Percentiles rank a stretch among this genome's conserved stretches.
These are phyloP conservation scores for Monochamus alternatus DNA, from an alignment of 2,888 invertebrate genomes.

Conservation along the genomic window DNA sequence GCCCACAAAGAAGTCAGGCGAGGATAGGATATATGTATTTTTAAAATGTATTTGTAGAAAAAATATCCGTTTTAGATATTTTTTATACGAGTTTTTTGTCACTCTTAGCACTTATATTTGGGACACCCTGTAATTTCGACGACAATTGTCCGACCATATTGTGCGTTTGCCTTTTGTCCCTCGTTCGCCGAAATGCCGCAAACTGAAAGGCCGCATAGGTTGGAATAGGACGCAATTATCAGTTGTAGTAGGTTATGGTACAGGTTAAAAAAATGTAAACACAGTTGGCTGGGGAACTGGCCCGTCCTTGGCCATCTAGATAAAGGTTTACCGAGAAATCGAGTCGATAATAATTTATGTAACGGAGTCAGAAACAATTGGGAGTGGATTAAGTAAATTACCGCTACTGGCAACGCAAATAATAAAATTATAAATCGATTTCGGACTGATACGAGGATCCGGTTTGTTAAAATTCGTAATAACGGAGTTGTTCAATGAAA, in stretches of 20 bases:
- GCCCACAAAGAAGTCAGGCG: too few species aligned
- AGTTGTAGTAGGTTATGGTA: conserved; percentile 6
- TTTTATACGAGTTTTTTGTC: too few species aligned
- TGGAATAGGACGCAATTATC: neutral
- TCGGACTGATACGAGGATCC: neutral
- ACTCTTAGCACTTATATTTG: too few species aligned
- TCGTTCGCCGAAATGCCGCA: too few species aligned
- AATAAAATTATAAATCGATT: neutral
- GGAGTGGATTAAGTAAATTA: neutral
- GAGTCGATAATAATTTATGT: neutral
- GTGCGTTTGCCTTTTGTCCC: too few species aligned
- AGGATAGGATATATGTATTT: too few species aligned
- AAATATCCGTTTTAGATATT: too few species aligned
- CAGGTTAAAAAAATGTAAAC: conserved; percentile 1
- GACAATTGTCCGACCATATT: too few species aligned
- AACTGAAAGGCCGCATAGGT: neutral
- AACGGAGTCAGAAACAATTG: neutral
- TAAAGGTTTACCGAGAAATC: conserved; percentile 12
- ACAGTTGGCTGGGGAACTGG: neutral
- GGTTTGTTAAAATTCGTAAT: neutral
- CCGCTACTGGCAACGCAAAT: neutral
- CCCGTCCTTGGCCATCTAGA: conserved; percentile 9
- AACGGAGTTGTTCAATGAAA: too few species aligned
- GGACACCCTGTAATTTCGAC: too few species aligned
- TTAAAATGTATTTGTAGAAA: too few species aligned